A percentile compares a stretch with the other conserved stretches of the same genome.
phyloP scores from a whole-genome alignment of 2,888 invertebrate species.

The Neocrepidodera transversa region DNA sequence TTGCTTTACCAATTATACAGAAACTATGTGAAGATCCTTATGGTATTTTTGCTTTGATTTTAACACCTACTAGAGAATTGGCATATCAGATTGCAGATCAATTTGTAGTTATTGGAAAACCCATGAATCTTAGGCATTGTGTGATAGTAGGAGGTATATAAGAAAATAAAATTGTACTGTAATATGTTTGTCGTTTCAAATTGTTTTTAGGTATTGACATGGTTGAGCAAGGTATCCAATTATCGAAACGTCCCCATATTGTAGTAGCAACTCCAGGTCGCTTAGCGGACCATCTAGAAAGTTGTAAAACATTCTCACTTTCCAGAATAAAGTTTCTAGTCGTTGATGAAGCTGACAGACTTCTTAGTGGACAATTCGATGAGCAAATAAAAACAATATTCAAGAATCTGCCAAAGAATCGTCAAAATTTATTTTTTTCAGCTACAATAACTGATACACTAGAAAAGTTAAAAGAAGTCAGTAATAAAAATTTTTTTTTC shows the following conservation, averaged over 20 bases:
- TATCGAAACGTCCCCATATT: conserved; percentile 88
- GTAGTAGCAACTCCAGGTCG: conserved; percentile 97
- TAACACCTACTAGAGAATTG: conserved; percentile 94
- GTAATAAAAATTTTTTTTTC: conserved; percentile 64
- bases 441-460: conserved; percentile 92
- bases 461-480: conserved; percentile 70
- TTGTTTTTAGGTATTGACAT: conserved; percentile 80
- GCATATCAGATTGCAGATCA: conserved; percentile 96
- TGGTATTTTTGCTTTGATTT: conserved; percentile 91
- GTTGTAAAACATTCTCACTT: conserved; percentile 83
- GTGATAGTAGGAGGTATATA: conserved; percentile 80
- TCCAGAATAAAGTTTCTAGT: conserved; percentile 85
- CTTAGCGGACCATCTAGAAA: conserved; percentile 89
- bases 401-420: conserved; percentile 73
- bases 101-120: conserved; percentile 89
- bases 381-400: conserved; percentile 84
- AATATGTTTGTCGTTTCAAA: not conserved
- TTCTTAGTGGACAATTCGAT: conserved; percentile 80
- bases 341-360: conserved; percentile 95
- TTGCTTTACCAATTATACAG: conserved; percentile 93
- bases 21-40: conserved; percentile 92
- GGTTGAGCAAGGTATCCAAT: conserved; percentile 83
- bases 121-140: conserved; percentile 81
- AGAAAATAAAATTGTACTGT: not conserved
- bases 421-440: conserved; percentile 91